Conservation (phyloP, 2,888 invertebrate species). For the Neoascia interrupta region DNA sequence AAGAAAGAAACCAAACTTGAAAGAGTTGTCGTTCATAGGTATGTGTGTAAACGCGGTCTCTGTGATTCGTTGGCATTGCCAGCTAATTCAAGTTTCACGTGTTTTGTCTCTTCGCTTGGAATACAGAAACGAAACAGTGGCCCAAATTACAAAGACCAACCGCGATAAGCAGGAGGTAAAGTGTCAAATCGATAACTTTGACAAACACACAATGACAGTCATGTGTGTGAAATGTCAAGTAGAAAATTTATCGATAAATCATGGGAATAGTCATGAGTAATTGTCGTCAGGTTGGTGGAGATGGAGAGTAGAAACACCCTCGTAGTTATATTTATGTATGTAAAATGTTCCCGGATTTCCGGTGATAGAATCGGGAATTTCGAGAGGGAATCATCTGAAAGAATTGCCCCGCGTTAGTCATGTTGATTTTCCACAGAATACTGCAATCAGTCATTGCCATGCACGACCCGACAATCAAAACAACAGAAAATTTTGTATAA, state of each 20-base stretch:
- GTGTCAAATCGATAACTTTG: constrained; percentile 11
- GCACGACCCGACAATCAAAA: constrained; percentile 8
- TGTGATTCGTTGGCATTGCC: neutral
- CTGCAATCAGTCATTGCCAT: constrained; percentile 19
- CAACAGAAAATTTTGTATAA: neutral
- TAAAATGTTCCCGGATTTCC: constrained; percentile 50
- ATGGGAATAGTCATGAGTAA: no score
- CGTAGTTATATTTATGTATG: no score
- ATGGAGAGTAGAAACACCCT: no score
- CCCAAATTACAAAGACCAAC: no score
- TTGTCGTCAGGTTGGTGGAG: no score
- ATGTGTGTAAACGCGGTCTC: neutral
- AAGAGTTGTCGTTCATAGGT: no score
- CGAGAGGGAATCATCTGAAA: constrained; percentile 36
- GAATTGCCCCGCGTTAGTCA: constrained; percentile 25
- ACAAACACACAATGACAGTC: no score
- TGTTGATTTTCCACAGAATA: constrained; percentile 2
- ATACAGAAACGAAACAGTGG: no score
- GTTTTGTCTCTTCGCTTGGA: neutral
- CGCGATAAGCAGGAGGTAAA: no score
- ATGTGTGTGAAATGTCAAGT: neutral
- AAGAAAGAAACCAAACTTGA: constrained; percentile 11
- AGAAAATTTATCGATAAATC: no score
- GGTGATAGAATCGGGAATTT: constrained; percentile 49
- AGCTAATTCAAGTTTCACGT: constrained; percentile 2